These are phyloP conservation scores for Halcyon chelicuti DNA, from an alignment of 2,797 vertebrate species.

Conservation along the genomic window DNA sequence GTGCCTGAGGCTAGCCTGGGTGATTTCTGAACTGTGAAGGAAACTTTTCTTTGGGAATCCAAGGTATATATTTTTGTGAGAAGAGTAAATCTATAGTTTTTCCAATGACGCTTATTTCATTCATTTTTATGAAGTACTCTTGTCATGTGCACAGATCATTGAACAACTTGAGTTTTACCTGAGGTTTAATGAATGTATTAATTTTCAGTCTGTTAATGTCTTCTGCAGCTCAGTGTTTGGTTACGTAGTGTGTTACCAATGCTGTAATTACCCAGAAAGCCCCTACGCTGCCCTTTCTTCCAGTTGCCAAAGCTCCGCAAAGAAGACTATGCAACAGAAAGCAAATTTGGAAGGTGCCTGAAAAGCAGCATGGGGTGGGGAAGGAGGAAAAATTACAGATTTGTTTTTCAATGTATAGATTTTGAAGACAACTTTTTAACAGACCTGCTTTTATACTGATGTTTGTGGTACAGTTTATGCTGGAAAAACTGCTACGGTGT, in stretches of 20 bases:
- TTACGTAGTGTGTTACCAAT: background rate
- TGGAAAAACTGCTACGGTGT: background rate
- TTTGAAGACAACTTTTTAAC: background rate
- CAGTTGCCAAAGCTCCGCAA: background rate
- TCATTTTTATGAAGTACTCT: background rate
- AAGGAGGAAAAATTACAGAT: background rate
- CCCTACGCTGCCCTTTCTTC: background rate
- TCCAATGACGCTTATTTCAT: background rate
- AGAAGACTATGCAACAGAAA: fast-evolving
- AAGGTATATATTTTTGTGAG: background rate
- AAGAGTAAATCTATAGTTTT: background rate
- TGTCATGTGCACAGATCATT: background rate
- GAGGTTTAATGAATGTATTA: background rate
- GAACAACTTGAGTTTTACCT: background rate
- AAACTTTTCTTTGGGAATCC: background rate
- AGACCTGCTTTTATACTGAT: background rate
- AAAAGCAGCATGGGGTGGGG: background rate
- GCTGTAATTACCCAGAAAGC: background rate
- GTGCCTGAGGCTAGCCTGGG: background rate
- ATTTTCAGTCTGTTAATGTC: background rate
- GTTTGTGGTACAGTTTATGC: background rate
- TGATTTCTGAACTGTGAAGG: background rate
- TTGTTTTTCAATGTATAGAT: background rate
- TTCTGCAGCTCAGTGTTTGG: background rate
- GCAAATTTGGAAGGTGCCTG: background rate